Evolutionary conservation across 2,888 invertebrate genomes (phyloP), one percentile per base, ranked within the genome.

Genomic region (Coelinius sp.): DNA sequence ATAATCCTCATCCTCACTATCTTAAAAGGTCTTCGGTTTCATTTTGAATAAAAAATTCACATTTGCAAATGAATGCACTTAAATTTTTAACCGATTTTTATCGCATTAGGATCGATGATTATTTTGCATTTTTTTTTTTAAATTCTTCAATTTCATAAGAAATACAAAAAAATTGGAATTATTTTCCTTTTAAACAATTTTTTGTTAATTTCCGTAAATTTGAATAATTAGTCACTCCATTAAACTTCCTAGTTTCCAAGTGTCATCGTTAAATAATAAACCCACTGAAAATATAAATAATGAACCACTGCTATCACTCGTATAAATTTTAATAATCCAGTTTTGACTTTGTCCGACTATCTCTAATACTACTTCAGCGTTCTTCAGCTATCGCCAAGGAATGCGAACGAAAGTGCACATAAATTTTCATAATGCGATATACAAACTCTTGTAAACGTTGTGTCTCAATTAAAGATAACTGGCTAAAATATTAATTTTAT

Each of bases 361-460:
- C 27, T 35, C n/a, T n/a, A n/a, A 8, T n/a, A 31, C 59, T 14
- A 59, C 59, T 59, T 31, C 35, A 31, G 59, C 35, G 31, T 59
- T 59, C 35, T 14, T 59, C 20, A 20, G 59, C 59, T 59, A 59
- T 59, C 59, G 31, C 27, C 14, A 3, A 17, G 59, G 59, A 59
- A 59, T 59, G 59, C 20, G 27, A 59, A 59, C 59, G 59, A 59
- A 59, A 59, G 59, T 59, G 59, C 59, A 59, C 59, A 59, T 59
- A 59, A 59, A 59, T 59, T 59, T 20, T 59, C 59, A 31, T 59
- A 59, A 59, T 59, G 35, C 59, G 59, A 59, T 59, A 59, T 35
- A 59, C 59, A 59, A 31, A 59, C 35, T 27, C 31, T 59, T 59
- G 59, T 59, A 59, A 59, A 59, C 59, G 59, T 59, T 59, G 59